These are phyloP conservation scores for Malacoraja senta DNA, from an alignment of 2,797 vertebrate species.

Conservation along the genomic window DNA sequence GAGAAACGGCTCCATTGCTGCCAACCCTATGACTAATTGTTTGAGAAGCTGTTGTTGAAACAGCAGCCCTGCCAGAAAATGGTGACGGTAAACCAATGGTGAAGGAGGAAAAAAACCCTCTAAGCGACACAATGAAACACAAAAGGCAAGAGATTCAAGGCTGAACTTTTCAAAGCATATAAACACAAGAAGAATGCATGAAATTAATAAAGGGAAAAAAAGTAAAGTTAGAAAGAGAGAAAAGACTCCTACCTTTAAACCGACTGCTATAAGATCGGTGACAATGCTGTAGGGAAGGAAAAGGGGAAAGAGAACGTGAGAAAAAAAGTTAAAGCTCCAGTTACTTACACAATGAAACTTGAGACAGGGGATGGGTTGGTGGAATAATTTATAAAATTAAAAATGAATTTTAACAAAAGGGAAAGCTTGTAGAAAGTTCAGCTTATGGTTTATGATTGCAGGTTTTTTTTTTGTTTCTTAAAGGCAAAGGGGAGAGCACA, in stretches of 20 bases:
- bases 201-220: slow-evolving; percentile 28
- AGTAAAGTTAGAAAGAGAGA: slow-evolving; percentile 44
- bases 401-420: slow-evolving; percentile 19
- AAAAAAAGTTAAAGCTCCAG: slow-evolving; percentile 53
- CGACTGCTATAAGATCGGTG: slow-evolving; percentile 54
- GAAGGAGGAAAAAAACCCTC: background rate
- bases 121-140: slow-evolving; percentile 29
- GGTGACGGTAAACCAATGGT: background rate
- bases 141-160: slow-evolving; percentile 27
- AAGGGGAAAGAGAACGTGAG: slow-evolving; percentile 49
- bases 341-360: slow-evolving; percentile 47
- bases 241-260: slow-evolving; percentile 57
- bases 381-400: slow-evolving; percentile 33
- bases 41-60: slow-evolving; percentile 24
- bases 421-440: slow-evolving; percentile 14
- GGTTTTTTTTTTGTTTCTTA: background rate
- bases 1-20: slow-evolving; percentile 24
- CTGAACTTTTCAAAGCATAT: slow-evolving; percentile 17
- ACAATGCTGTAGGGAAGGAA: slow-evolving; percentile 53
- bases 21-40: slow-evolving; percentile 30
- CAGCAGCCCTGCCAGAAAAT: slow-evolving; percentile 33
- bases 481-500: slow-evolving; percentile 4
- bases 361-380: background rate
- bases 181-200: slow-evolving; percentile 27
- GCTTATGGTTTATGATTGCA: background rate